Percentiles rank a stretch among this genome's conserved stretches.
phyloP scores from a whole-genome alignment of 2,797 vertebrate species.

The Chaetodon trifasciatus region DNA sequence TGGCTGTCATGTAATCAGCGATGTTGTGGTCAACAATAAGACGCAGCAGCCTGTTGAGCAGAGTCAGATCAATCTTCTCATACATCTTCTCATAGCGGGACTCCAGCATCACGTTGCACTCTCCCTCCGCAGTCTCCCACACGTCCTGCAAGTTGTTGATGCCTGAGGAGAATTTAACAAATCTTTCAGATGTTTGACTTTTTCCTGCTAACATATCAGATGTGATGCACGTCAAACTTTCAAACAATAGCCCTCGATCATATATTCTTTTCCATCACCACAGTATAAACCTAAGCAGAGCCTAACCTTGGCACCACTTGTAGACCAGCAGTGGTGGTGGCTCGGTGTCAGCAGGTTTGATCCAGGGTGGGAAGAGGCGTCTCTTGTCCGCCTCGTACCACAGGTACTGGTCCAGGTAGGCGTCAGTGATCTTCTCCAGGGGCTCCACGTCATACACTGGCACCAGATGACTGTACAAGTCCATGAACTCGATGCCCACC shows the following conservation, averaged over 20 bases:
- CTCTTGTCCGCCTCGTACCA: slow-evolving; percentile 99
- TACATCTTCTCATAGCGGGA: slow-evolving; percentile 99
- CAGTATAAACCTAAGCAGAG: background rate
- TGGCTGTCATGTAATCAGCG: slow-evolving; percentile 99
- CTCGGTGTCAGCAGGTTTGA: slow-evolving; percentile 99
- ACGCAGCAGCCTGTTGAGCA: slow-evolving; percentile 97
- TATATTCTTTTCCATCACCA: background rate
- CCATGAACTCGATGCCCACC: slow-evolving; percentile 99
- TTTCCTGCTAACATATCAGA: background rate
- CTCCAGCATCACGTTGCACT: slow-evolving; percentile 99
- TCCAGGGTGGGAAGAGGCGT: slow-evolving; percentile 98
- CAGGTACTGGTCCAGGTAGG: slow-evolving; percentile 98
- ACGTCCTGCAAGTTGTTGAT: slow-evolving; percentile 99
- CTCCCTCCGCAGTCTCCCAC: slow-evolving; percentile 97
- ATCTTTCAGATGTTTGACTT: background rate
- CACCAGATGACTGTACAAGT: slow-evolving; percentile 98
- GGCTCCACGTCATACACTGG: slow-evolving; percentile 99
- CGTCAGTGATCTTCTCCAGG: slow-evolving; percentile 98
- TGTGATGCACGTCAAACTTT: background rate
- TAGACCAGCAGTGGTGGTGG: slow-evolving; percentile 97
- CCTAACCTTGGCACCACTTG: slow-evolving; percentile 99
- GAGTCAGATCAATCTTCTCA: slow-evolving; percentile 98
- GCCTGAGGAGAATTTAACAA: slow-evolving; percentile 81
- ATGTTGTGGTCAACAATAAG: slow-evolving; percentile 99
- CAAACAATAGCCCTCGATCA: background rate